Evolutionary conservation across 2,113 vertebrate species (phyloP), one percentile per base, ranked within the genome.

Genomic region (Melanerpes formicivorus): DNA sequence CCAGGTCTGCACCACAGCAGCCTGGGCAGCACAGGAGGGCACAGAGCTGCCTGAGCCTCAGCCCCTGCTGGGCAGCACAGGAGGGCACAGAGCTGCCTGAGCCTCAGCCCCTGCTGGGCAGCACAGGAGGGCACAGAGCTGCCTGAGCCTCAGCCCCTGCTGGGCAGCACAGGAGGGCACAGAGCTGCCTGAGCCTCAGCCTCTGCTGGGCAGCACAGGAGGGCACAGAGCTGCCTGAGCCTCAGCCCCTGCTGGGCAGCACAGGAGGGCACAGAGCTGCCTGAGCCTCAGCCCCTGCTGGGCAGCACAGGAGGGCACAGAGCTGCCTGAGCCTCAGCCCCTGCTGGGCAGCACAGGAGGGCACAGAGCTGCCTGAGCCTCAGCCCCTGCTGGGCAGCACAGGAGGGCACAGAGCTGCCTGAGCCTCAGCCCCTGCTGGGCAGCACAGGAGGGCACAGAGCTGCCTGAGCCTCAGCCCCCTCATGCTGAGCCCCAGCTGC

Each of bases 1-100:
- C 93, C 93, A 89, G 76, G 93, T 82, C 91, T 92, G 87, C 93
- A 91, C 0, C 21, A 93, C 93, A 92, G 75, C 70, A 70, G 71
- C 89, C 95, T 95, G 92, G 93, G 79, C 42, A 44, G 42, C 14
- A 44, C 42, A 15, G 42, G 66, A 44, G 79, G 42, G 42, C 42
- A 44, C 75, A 87, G 5, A 85, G 84, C 87, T 92, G 76, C 62
- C 77, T 76, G 52, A 30, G 62, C 71, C 80, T 70, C 66, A 70
- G 92, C 86, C 69, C n/a, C 59, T 63, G n/a, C 34, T 7, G 34
- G 34, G 34, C 34, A 34, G 34, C 34, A 34, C 34, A 34, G 34
- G 34, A 34, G 2, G 73, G 5, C 10, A 30, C 7, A 78, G 88
- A 65, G 14, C 77, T 37, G 66, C 62, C 77, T 76, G 52, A 30